Conservation (phyloP, 2,888 invertebrate species). For the Sminthurinus aureus region DNA sequence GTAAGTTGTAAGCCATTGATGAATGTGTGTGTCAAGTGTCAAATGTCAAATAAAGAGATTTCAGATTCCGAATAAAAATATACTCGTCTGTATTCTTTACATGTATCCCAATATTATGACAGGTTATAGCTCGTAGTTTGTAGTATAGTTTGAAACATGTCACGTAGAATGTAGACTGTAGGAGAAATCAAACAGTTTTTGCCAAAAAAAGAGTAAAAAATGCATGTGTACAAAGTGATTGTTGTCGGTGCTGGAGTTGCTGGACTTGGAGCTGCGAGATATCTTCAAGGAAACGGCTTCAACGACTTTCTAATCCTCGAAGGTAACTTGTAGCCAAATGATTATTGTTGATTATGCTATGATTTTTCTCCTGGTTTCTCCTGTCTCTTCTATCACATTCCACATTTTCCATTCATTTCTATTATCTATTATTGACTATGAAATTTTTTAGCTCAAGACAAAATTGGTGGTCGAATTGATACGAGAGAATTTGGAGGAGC, state of each 20-base stretch:
- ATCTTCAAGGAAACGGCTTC: slow-evolving; percentile 65
- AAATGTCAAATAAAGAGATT: no score
- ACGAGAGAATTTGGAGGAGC: slow-evolving; percentile 42
- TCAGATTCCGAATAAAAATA: no score
- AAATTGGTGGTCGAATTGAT: slow-evolving; percentile 54
- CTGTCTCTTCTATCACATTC: no score
- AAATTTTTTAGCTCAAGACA: slow-evolving; percentile 53
- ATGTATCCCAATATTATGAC: no score
- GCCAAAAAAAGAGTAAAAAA: background rate
- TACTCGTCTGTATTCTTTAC: no score
- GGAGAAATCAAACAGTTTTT: no score
- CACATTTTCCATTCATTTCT: no score
- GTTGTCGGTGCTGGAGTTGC: slow-evolving; percentile 71
- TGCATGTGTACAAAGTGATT: slow-evolving; percentile 62
- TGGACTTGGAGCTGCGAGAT: slow-evolving; percentile 69
- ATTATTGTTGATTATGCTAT: background rate
- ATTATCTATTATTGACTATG: background rate
- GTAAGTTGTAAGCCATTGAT: no score
- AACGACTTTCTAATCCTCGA: slow-evolving; percentile 68
- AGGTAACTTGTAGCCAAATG: slow-evolving; percentile 61
- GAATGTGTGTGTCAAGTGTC: no score
- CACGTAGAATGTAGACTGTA: no score
- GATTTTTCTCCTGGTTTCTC: background rate
- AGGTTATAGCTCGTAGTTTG: no score
- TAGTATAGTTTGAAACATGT: no score